A percentile compares a stretch with the other conserved stretches of the same genome.
phyloP scores from a whole-genome alignment of 1,140 invertebrate genomes.

The Pogonomyrmex californicus region DNA sequence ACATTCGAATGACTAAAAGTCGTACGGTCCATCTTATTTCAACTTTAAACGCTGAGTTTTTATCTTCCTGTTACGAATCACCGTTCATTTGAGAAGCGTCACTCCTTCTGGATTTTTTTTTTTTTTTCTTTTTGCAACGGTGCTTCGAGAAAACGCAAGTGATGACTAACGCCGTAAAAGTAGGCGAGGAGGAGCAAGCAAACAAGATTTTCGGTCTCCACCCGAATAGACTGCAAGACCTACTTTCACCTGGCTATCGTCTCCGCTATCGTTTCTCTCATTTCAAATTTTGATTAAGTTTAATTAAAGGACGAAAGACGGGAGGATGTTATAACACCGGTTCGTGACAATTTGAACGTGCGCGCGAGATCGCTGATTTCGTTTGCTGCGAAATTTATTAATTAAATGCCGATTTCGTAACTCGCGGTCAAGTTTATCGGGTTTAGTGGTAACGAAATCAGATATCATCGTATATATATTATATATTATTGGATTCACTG shows the following conservation, averaged over 20 bases:
- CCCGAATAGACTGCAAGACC: slow-evolving; percentile 10
- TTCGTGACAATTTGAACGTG: not conserved
- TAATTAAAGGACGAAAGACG: not conserved
- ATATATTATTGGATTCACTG: not conserved
- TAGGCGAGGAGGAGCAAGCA: not conserved
- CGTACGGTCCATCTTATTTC: not conserved
- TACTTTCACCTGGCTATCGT: slow-evolving; percentile 17
- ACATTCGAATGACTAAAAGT: not conserved
- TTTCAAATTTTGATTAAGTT: not conserved
- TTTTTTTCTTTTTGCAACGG: not conserved
- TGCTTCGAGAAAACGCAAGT: slow-evolving; percentile 9
- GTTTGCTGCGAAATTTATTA: not conserved
- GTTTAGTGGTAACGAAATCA: not conserved
- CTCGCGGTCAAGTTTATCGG: not conserved
- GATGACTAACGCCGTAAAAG: slow-evolving; percentile 11
- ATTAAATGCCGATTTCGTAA: slow-evolving; percentile 31
- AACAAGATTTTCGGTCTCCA: slow-evolving; percentile 25
- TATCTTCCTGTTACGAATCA: not conserved
- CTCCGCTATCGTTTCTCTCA: slow-evolving; percentile 1
- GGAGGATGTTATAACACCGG: not conserved
- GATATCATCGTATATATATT: too few species aligned
- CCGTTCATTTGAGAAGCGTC: not conserved
- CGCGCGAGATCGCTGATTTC: not conserved
- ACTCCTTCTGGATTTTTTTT: not conserved
- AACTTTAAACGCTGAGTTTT: not conserved